Conservation (phyloP, 2,888 invertebrate genomes). For the Sinotaia quadrata region DNA sequence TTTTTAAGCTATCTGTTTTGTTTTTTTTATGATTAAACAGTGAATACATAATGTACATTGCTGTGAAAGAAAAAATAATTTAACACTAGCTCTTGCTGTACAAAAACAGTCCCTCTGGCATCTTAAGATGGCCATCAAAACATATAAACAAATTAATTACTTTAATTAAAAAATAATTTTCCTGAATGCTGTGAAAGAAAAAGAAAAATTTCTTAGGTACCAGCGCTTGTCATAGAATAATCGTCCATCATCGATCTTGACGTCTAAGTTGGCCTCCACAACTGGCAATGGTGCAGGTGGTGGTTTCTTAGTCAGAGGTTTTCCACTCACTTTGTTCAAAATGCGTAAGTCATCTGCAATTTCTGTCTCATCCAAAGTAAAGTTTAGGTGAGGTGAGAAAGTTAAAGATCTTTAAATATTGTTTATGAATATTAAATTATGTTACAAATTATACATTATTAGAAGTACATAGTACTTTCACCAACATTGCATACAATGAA, state of each 20-base stretch:
- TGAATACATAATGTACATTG: neutral
- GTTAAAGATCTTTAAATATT: too few species aligned
- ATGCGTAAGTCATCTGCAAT: slow-evolving; percentile 88
- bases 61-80: neutral
- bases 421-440: too few species aligned
- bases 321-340: slow-evolving; percentile 77
- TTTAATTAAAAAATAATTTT: neutral
- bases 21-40: slow-evolving; percentile 1
- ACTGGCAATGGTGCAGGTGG: slow-evolving; percentile 41
- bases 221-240: slow-evolving; percentile 92
- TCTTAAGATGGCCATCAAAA: neutral
- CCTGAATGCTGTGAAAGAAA: neutral
- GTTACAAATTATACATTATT: too few species aligned
- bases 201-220: slow-evolving; percentile 72
- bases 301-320: slow-evolving; percentile 63
- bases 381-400: slow-evolving; percentile 87
- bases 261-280: slow-evolving; percentile 75
- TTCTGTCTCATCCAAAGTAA: slow-evolving; percentile 89
- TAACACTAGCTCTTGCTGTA: neutral
- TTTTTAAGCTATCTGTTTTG: too few species aligned
- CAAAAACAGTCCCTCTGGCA: neutral
- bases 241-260: slow-evolving; percentile 94
- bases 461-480: too few species aligned
- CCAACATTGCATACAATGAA: too few species aligned
- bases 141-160: neutral